Evolutionary conservation across 2,113 vertebrate species (phyloP).

Genomic region (Lepisosteus osseus): DNA sequence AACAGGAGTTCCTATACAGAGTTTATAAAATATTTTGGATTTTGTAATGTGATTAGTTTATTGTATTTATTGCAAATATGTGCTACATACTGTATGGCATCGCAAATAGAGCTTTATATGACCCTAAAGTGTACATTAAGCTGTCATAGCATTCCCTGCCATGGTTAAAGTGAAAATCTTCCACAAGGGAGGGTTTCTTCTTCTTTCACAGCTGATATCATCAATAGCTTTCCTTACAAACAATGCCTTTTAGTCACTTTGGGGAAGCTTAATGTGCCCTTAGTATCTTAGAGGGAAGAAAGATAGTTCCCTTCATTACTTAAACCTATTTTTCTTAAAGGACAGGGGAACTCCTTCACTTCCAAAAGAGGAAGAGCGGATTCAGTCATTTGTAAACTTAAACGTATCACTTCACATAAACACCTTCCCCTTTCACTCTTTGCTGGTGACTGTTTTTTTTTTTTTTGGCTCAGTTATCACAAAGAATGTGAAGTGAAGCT

Average conservation of each 20-base stretch:
- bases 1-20: too few relatives aligned
- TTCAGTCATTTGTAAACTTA: slow-evolving; percentile 14
- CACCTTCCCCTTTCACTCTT: slow-evolving; percentile 25
- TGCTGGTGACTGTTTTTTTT: slow-evolving; percentile 17
- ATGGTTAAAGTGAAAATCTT: neutral
- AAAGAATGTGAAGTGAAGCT: neutral
- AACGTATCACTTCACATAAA: slow-evolving; percentile 32
- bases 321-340: slow-evolving; percentile 35
- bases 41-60: too few relatives aligned
- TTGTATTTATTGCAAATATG: too few relatives aligned
- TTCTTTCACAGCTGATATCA: slow-evolving; percentile 17
- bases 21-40: too few relatives aligned
- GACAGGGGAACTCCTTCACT: slow-evolving; percentile 42
- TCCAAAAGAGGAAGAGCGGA: slow-evolving; percentile 32
- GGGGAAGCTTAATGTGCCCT: slow-evolving; percentile 27
- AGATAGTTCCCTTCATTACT: slow-evolving; percentile 26
- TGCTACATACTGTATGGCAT: too few relatives aligned
- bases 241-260: slow-evolving; percentile 30
- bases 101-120: too few relatives aligned
- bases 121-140: too few relatives aligned
- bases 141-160: too few relatives aligned
- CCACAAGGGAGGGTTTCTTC: slow-evolving; percentile 6
- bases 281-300: slow-evolving; percentile 35
- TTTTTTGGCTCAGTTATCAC: neutral
- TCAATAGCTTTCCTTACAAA: slow-evolving; percentile 9